These are phyloP conservation scores for Zosterops japonicus DNA, from an alignment of 2,113 vertebrate genomes.

Conservation along the genomic window DNA sequence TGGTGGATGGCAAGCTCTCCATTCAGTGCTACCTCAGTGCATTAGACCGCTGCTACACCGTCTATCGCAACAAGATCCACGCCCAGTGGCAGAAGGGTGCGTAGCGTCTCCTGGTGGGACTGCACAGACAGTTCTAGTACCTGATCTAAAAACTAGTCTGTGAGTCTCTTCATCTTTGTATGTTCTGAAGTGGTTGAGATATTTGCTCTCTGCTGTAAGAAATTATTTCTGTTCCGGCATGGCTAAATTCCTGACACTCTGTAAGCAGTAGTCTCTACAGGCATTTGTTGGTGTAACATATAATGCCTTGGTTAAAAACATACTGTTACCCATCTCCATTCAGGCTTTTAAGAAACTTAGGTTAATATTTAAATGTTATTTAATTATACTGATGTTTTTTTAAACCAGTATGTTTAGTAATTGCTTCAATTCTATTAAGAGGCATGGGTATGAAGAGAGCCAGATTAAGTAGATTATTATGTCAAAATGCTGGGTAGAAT, in stretches of 20 bases:
- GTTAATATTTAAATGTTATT: neutral
- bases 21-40: constrained; percentile 97
- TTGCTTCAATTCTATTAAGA: neutral
- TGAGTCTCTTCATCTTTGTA: neutral
- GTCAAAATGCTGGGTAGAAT: neutral
- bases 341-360: neutral
- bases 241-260: neutral
- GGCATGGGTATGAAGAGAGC: neutral
- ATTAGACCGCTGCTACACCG: constrained; percentile 90
- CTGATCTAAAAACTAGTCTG: neutral
- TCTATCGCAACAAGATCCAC: constrained; percentile 91
- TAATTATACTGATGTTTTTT: neutral
- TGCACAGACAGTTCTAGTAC: neutral
- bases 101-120: neutral
- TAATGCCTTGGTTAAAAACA: neutral
- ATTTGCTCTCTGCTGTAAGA: neutral
- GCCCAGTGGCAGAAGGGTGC: constrained; percentile 93
- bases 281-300: neutral
- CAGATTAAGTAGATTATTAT: neutral
- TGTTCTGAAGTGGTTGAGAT: neutral
- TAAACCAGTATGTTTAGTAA: neutral
- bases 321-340: neutral
- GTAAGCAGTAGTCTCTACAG: neutral
- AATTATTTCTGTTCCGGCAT: neutral
- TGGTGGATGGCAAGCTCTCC: constrained; percentile 95